Evolutionary conservation across 2,113 vertebrate genomes (phyloP).

Genomic region (Heterotilapia buettikoferi): DNA sequence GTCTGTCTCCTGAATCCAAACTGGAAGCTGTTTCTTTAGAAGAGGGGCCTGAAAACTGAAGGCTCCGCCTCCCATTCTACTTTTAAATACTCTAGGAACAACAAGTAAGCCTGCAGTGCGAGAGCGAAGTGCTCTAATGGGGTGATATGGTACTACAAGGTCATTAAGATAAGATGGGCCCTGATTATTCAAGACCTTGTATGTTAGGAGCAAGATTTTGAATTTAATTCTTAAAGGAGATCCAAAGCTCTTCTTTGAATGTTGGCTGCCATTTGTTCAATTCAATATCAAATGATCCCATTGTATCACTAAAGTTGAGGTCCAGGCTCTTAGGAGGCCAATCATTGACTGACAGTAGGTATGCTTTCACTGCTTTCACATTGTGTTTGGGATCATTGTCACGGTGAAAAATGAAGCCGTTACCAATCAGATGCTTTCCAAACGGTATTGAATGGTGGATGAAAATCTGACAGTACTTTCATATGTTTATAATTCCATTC

Average conservation of each 20-base stretch:
- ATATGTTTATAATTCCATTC: not conserved
- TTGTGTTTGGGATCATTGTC: not conserved
- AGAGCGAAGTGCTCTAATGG: fast-evolving
- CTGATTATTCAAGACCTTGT: not conserved
- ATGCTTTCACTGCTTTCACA: not conserved
- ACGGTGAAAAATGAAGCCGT: not conserved
- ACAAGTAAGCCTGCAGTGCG: fast-evolving
- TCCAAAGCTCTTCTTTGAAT: not conserved
- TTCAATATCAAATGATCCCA: not conserved
- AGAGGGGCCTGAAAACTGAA: not conserved
- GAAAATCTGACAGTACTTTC: not conserved
- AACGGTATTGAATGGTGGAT: not conserved
- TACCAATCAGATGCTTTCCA: not conserved
- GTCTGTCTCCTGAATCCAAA: not conserved
- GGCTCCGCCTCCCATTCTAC: fast-evolving
- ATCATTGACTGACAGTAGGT: not conserved
- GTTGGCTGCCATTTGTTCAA: not conserved
- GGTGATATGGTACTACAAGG: not conserved
- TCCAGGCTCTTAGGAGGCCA: not conserved
- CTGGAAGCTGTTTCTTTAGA: fast-evolving
- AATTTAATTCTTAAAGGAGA: not conserved
- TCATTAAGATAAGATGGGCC: fast-evolving
- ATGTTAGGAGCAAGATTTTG: not conserved
- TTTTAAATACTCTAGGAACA: not conserved
- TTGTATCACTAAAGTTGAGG: not conserved